phyloP scores from a whole-genome alignment of 2,113 vertebrate species.

The Limanda limanda region DNA sequence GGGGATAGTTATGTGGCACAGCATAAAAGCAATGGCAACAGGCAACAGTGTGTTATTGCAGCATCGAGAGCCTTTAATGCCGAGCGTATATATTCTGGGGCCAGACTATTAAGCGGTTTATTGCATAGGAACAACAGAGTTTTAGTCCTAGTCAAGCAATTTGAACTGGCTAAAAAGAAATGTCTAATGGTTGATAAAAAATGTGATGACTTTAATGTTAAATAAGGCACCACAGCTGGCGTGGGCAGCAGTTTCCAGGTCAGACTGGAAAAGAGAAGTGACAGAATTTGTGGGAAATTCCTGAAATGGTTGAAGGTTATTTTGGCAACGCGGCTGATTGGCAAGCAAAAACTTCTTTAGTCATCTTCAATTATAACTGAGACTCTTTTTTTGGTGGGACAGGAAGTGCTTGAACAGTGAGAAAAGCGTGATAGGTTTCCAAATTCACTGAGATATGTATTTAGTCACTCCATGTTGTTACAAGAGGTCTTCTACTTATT shows the following conservation, averaged over 20 bases:
- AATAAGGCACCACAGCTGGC: not conserved
- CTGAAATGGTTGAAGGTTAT: not conserved
- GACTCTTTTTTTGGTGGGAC: too few species aligned
- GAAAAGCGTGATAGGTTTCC: not conserved
- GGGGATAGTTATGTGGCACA: not conserved
- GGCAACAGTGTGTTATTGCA: not conserved
- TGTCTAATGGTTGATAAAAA: not conserved
- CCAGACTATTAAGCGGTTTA: not conserved
- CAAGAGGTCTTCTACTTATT: constrained; percentile 1
- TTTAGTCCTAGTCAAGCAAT: not conserved
- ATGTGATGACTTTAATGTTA: not conserved
- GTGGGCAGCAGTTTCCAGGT: not conserved
- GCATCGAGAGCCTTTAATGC: not conserved
- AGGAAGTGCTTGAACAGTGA: too few species aligned
- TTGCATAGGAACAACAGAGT: not conserved
- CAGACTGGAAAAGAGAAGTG: not conserved
- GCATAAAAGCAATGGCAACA: not conserved
- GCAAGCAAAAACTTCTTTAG: not conserved
- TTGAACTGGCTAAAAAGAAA: not conserved
- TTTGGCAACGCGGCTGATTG: not conserved
- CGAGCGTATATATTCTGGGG: not conserved
- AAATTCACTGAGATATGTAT: not conserved
- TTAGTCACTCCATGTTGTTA: not conserved
- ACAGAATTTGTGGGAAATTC: not conserved
- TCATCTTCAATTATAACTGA: not conserved